Conservation (phyloP, 1,140 invertebrate genomes). For the Ceratina australensis region DNA sequence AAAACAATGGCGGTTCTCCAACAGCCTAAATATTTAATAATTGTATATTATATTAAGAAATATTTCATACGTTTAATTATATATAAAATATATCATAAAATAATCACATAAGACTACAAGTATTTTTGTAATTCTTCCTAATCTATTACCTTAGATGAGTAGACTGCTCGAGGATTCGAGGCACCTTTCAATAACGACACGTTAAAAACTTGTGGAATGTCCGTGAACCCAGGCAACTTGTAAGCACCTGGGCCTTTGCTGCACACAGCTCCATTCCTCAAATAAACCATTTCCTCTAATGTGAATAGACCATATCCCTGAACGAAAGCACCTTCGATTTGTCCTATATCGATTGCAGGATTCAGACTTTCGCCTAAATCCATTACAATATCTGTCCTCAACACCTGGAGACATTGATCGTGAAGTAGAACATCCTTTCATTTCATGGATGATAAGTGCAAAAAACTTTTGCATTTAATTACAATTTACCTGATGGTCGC, state of each 20-base stretch:
- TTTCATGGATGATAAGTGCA: too few relatives aligned
- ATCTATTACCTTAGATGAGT: slow-evolving; percentile 92
- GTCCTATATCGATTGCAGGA: slow-evolving; percentile 97
- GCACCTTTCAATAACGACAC: slow-evolving; percentile 93
- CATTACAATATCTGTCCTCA: slow-evolving; percentile 96
- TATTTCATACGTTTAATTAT: slow-evolving; percentile 4
- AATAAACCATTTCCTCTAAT: slow-evolving; percentile 93
- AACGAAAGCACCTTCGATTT: slow-evolving; percentile 96
- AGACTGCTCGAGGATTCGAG: slow-evolving; percentile 93
- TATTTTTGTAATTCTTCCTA: too few relatives aligned
- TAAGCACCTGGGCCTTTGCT: slow-evolving; percentile 95
- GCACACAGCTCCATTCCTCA: slow-evolving; percentile 88
- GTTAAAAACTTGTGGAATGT: slow-evolving; percentile 95
- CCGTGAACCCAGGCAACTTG: slow-evolving; percentile 94
- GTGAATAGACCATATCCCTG: slow-evolving; percentile 96
- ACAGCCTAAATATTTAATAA: slow-evolving; percentile 84
- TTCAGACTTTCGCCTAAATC: slow-evolving; percentile 95
- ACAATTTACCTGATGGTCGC: slow-evolving; percentile 87
- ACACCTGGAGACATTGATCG: slow-evolving; percentile 79
- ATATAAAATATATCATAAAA: too few relatives aligned
- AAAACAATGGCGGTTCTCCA: slow-evolving; percentile 96
- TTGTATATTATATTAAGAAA: slow-evolving; percentile 40
- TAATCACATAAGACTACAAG: too few relatives aligned
- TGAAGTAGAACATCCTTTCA: too few relatives aligned
- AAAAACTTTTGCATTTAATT: neutral